Conservation (phyloP, 37 sponge, comb jelly and placozoan genomes). For the Mnemiopsis leidyi region DNA sequence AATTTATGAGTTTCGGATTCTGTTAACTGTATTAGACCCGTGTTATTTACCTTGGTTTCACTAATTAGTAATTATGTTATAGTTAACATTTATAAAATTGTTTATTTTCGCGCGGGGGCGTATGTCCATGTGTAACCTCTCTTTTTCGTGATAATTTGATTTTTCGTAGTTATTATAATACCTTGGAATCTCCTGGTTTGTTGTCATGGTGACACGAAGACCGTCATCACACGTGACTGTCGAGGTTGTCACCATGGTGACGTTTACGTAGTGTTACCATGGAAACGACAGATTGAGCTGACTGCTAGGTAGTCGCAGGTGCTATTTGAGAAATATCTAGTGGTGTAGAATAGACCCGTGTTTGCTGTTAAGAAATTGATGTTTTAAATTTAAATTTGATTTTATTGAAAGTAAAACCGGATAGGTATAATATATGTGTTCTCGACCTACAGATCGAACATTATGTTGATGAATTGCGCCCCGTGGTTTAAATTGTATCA, state of each 20-base stretch:
- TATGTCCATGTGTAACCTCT: background rate
- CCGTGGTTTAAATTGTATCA: background rate
- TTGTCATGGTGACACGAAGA: background rate
- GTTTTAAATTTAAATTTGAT: background rate
- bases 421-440: too few relatives aligned
- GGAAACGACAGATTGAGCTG: background rate
- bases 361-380: background rate
- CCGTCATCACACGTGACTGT: too few relatives aligned
- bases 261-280: too few relatives aligned
- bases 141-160: background rate
- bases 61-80: background rate
- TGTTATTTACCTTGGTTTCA: too few relatives aligned
- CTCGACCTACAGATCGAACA: background rate
- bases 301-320: background rate
- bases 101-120: background rate
- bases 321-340: background rate
- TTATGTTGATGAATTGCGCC: background rate
- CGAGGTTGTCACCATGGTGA: background rate
- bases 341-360: background rate
- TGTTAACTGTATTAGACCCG: too few relatives aligned
- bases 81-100: background rate
- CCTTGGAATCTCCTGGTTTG: background rate
- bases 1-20: too few relatives aligned
- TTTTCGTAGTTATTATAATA: background rate
- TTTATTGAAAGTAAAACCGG: background rate